Evolutionary conservation across 2,888 invertebrate genomes (phyloP).

Genomic region (Abrostola triplasia): DNA sequence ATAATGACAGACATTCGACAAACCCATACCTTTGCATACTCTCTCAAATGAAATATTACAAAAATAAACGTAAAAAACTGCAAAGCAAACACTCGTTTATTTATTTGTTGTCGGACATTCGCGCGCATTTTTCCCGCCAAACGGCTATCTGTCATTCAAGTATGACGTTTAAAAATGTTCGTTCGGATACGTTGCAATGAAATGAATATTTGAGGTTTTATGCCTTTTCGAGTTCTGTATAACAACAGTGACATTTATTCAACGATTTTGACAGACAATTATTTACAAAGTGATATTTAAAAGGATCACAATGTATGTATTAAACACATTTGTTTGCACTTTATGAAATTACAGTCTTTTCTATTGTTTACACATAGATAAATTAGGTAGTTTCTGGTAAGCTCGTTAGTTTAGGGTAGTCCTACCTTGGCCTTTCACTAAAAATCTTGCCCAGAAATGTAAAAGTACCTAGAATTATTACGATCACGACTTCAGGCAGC

Average conservation of each 20-base stretch:
- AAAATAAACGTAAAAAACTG: conserved; percentile 1
- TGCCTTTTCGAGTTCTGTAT: conserved; percentile 4
- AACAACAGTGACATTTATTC: neutral
- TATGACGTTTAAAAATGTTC: conserved; percentile 55
- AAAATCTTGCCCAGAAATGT: too few relatives aligned
- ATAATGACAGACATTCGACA: neutral
- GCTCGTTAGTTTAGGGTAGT: too few relatives aligned
- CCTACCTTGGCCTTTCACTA: too few relatives aligned
- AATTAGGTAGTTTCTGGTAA: too few relatives aligned
- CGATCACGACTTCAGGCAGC: too few relatives aligned
- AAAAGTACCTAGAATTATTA: too few relatives aligned
- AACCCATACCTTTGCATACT: neutral
- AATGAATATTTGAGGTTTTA: conserved; percentile 29
- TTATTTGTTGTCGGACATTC: conserved; percentile 22
- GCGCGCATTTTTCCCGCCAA: conserved; percentile 35
- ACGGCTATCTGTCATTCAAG: conserved; percentile 54
- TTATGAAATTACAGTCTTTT: too few relatives aligned
- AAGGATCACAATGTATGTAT: too few relatives aligned
- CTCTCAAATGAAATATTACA: neutral
- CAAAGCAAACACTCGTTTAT: neutral
- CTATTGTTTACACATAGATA: too few relatives aligned
- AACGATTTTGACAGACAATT: too few relatives aligned
- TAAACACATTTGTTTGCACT: too few relatives aligned
- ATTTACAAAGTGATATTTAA: too few relatives aligned
- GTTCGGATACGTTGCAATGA: conserved; percentile 44